These are phyloP conservation scores for Cosmia pyralina DNA, from an alignment of 2,888 invertebrate species.

Conservation along the genomic window DNA sequence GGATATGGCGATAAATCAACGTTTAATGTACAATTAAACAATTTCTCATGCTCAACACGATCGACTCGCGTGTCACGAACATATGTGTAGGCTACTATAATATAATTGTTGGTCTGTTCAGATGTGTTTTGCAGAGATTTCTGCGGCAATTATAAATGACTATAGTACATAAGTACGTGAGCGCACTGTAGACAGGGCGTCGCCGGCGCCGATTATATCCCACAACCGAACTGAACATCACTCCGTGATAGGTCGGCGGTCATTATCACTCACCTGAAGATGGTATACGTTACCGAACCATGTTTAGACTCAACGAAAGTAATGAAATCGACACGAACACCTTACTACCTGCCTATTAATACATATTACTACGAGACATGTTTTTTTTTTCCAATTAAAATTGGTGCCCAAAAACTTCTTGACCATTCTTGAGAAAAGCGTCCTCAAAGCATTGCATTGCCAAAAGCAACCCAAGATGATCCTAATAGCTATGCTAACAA, in stretches of 20 bases:
- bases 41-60: constrained; percentile 75
- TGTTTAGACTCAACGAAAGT: constrained; percentile 3
- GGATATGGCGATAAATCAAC: constrained; percentile 68
- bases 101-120: constrained; percentile 37
- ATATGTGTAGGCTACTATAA: constrained; percentile 26
- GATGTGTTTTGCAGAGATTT: constrained; percentile 40
- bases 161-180: constrained; percentile 34
- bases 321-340: constrained; percentile 43
- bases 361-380: too few relatives aligned
- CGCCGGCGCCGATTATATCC: constrained; percentile 50
- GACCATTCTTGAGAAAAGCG: neutral
- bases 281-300: constrained; percentile 19
- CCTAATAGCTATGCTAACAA: neutral
- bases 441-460: neutral
- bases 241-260: constrained; percentile 76
- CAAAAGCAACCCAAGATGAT: neutral
- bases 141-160: constrained; percentile 43
- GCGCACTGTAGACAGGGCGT: constrained; percentile 47
- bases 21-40: constrained; percentile 72
- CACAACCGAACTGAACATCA: constrained; percentile 31
- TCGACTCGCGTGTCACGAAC: constrained; percentile 69
- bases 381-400: neutral
- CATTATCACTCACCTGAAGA: constrained; percentile 51
- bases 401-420: neutral
- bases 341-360: too few relatives aligned